Evolutionary conservation across 2,113 vertebrate species (phyloP).

Genomic region (Xiphophorus couchianus): DNA sequence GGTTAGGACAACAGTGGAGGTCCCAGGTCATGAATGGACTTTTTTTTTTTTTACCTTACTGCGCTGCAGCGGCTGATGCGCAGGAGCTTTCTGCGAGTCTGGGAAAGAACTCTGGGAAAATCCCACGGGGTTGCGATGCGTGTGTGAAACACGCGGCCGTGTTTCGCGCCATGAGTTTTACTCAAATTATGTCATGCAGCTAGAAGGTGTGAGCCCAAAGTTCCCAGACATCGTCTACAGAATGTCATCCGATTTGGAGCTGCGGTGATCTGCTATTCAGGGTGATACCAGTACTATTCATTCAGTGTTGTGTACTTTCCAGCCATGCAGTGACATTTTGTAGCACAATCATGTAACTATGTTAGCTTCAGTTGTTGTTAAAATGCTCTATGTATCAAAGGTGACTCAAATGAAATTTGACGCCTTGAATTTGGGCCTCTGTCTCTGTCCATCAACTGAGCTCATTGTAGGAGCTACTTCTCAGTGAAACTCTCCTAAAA

Average conservation of each 20-base stretch:
- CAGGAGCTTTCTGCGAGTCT: slow-evolving; percentile 48
- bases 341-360: too few relatives aligned
- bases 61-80: slow-evolving; percentile 10
- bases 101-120: slow-evolving; percentile 65
- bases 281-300: too few relatives aligned
- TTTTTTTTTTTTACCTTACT: slow-evolving; percentile 24
- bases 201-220: background rate
- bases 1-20: slow-evolving; percentile 71
- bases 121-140: slow-evolving; percentile 55
- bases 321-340: too few relatives aligned
- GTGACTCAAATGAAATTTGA: too few relatives aligned
- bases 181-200: slow-evolving; percentile 5
- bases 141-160: slow-evolving; percentile 33
- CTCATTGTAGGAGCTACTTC: too few relatives aligned
- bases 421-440: too few relatives aligned
- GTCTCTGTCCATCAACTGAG: too few relatives aligned
- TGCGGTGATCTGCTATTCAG: background rate
- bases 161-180: slow-evolving; percentile 25
- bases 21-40: slow-evolving; percentile 62
- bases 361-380: too few relatives aligned
- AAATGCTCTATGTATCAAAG: too few relatives aligned
- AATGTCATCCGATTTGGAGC: background rate
- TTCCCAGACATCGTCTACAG: background rate
- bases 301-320: too few relatives aligned
- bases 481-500: too few relatives aligned